Percentiles rank a stretch among this genome's conserved stretches.
Conservation (phyloP, 2,888 invertebrate species). For the Drosophila anceps region DNA sequence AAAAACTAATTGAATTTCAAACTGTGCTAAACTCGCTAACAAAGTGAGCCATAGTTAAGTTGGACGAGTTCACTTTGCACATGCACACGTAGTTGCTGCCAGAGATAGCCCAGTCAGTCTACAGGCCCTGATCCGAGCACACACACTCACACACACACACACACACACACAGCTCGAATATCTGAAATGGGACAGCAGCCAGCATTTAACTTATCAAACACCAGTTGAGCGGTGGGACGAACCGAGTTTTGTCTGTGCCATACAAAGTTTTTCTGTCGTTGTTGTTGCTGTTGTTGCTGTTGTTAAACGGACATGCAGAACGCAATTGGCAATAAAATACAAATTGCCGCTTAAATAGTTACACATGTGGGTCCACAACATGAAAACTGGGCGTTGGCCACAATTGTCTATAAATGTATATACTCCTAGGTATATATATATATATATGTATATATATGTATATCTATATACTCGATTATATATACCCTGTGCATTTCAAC, state of each 20-base stretch:
- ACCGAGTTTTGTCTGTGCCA: constrained; percentile 1
- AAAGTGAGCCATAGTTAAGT: constrained; percentile 72
- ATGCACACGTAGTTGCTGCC: constrained; percentile 45
- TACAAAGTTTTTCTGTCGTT: constrained; percentile 34
- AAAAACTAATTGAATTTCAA: constrained; percentile 77
- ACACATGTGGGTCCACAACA: constrained; percentile 44
- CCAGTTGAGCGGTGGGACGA: constrained; percentile 8
- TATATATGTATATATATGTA: background rate
- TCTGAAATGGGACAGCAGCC: constrained; percentile 43
- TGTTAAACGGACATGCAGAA: constrained; percentile 29
- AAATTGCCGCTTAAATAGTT: constrained; percentile 80
- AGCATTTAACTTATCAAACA: constrained; percentile 71
- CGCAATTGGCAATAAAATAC: constrained; percentile 77
- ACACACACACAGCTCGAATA: background rate
- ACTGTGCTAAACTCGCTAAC: constrained; percentile 76
- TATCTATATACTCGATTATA: constrained; percentile 12
- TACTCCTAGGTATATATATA: background rate
- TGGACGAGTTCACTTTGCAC: constrained; percentile 50
- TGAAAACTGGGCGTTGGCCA: constrained; percentile 26
- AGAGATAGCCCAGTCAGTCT: constrained; percentile 5
- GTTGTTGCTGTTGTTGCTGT: constrained; percentile 15
- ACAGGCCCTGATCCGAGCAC: background rate
- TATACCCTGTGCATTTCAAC: constrained; percentile 12
- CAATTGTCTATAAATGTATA: constrained; percentile 25
- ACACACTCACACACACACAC: background rate